Evolutionary conservation across 2,888 invertebrate genomes (phyloP).

Genomic region (Xylophagus ater): DNA sequence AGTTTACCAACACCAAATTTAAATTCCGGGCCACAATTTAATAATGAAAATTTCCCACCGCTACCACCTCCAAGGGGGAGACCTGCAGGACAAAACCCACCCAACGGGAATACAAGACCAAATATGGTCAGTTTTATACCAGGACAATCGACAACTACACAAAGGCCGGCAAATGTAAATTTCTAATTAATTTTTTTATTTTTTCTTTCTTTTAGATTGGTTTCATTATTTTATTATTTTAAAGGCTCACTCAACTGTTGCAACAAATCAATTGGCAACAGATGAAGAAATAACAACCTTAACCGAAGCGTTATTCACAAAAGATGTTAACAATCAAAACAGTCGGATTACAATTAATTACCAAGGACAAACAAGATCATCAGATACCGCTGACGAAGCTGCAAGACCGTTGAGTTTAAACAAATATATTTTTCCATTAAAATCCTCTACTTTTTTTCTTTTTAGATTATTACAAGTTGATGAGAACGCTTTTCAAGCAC

Average conservation of each 20-base stretch:
- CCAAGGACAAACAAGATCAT: slow-evolving; percentile 63
- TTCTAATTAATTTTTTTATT: not conserved
- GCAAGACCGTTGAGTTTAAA: slow-evolving; percentile 54
- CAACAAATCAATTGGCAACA: slow-evolving; percentile 44
- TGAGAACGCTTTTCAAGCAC: slow-evolving; percentile 42
- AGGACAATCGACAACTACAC: not conserved
- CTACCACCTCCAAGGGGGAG: slow-evolving; percentile 17
- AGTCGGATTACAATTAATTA: slow-evolving; percentile 57
- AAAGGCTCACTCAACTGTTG: no score
- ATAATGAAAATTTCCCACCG: slow-evolving; percentile 13
- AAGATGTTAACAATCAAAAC: slow-evolving; percentile 64
- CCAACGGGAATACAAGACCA: slow-evolving; percentile 10
- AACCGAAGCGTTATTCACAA: slow-evolving; percentile 58
- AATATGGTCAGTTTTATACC: slow-evolving; percentile 7
- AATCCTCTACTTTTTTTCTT: slow-evolving; percentile 21
- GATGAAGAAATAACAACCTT: slow-evolving; percentile 55
- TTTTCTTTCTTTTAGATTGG: not conserved
- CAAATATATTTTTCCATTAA: not conserved
- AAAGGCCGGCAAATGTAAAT: slow-evolving; percentile 2
- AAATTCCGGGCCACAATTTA: not conserved
- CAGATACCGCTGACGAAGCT: slow-evolving; percentile 58
- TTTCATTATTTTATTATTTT: no score
- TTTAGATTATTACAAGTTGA: slow-evolving; percentile 56
- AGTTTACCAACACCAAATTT: not conserved
- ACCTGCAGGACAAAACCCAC: slow-evolving; percentile 19